These are phyloP conservation scores for Polypedilum vanderplanki DNA, from an alignment of 1,140 invertebrate genomes.

Conservation along the genomic window DNA sequence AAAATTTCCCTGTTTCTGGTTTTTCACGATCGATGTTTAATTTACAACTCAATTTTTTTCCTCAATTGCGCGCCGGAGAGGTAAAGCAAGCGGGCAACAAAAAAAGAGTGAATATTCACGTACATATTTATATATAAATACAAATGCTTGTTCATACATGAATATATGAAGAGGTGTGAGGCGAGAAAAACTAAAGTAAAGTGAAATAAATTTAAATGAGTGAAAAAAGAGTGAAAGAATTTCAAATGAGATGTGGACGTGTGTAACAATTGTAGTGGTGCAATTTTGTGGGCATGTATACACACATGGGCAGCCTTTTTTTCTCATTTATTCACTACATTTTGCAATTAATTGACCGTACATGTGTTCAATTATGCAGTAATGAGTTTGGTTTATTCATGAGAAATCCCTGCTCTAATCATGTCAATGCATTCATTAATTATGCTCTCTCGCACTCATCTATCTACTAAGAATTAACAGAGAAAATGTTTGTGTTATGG, in stretches of 20 bases:
- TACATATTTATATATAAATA: no score
- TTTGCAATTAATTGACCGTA: slow-evolving; percentile 6
- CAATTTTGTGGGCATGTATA: background rate
- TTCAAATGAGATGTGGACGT: background rate
- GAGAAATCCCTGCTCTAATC: background rate
- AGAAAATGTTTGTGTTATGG: no score
- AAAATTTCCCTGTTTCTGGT: slow-evolving; percentile 5
- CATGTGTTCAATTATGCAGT: background rate
- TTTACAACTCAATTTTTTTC: slow-evolving; percentile 1
- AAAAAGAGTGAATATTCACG: no score
- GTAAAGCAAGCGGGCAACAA: background rate
- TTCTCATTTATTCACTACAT: background rate
- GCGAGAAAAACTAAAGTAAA: background rate
- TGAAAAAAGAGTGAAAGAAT: background rate
- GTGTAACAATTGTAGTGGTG: background rate
- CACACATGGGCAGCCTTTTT: background rate
- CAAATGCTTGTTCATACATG: no score
- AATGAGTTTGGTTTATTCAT: slow-evolving; percentile 6
- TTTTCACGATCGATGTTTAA: slow-evolving; percentile 18
- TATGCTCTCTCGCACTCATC: background rate
- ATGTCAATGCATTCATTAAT: slow-evolving; percentile 13
- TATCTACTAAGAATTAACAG: no score
- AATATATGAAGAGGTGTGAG: no score
- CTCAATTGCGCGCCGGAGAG: background rate
- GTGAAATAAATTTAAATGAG: background rate